A percentile compares a stretch with the other conserved stretches of the same genome.
Conservation (phyloP, 2,888 invertebrate genomes). For the Cotesia congregata region DNA sequence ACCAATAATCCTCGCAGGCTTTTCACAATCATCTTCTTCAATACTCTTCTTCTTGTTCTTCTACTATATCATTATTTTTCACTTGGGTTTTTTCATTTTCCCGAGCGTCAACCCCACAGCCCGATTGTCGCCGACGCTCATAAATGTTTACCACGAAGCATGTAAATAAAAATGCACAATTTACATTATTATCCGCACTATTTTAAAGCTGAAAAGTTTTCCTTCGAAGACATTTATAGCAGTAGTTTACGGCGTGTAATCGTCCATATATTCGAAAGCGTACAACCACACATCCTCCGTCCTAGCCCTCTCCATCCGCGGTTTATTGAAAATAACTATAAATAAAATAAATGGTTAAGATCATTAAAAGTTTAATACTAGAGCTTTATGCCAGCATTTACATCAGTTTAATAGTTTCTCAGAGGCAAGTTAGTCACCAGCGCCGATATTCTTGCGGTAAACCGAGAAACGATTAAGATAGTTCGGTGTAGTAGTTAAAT, state of each 20-base stretch:
- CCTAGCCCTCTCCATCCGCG: not conserved
- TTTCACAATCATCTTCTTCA: slow-evolving; percentile 18
- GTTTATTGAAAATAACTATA: slow-evolving; percentile 21
- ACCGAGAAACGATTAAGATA: not conserved
- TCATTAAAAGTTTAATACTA: slow-evolving; percentile 29
- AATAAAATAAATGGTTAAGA: slow-evolving; percentile 27
- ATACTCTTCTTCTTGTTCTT: too few species aligned
- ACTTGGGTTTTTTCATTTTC: not conserved
- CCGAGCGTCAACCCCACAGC: too few species aligned
- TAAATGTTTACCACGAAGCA: not conserved
- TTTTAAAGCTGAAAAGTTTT: not conserved
- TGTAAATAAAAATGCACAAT: not conserved
- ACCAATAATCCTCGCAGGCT: slow-evolving; percentile 29
- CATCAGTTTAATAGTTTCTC: not conserved
- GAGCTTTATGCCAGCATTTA: not conserved
- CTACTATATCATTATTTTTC: slow-evolving; percentile 17
- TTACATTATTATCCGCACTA: not conserved
- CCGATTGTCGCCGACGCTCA: not conserved
- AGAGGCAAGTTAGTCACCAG: not conserved
- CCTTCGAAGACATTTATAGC: slow-evolving; percentile 16
- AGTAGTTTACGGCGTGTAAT: slow-evolving; percentile 25
- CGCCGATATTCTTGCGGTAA: slow-evolving; percentile 1
- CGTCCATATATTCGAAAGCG: slow-evolving; percentile 15
- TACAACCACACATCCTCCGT: not conserved
- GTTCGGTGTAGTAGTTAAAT: not conserved